A percentile compares a stretch with the other conserved stretches of the same genome.
Conservation (phyloP, 2,888 invertebrate genomes). For the Eremobia ochroleuca region DNA sequence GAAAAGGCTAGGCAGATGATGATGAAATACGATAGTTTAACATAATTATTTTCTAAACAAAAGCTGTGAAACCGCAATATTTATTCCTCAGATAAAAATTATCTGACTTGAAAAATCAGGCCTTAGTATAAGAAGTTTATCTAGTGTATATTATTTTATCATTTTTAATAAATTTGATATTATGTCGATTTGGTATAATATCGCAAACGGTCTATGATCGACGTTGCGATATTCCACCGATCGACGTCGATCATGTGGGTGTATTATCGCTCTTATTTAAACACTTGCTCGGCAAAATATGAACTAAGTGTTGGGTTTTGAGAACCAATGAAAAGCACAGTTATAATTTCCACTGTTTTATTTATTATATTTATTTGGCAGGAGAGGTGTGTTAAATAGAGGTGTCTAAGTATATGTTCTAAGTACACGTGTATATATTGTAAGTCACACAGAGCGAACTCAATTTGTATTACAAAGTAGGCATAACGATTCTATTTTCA, state of each 20-base stretch:
- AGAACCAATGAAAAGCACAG: too few species aligned
- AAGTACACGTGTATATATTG: too few species aligned
- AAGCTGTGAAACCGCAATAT: background rate
- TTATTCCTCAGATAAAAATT: background rate
- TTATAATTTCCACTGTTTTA: too few species aligned
- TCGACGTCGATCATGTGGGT: background rate
- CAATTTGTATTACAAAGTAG: conserved; percentile 2
- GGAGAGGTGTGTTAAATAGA: too few species aligned
- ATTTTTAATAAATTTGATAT: background rate
- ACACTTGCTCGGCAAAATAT: background rate
- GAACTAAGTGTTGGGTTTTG: too few species aligned
- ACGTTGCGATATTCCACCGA: background rate
- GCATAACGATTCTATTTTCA: conserved; percentile 34
- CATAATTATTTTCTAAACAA: background rate
- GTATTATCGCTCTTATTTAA: background rate
- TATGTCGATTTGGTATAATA: background rate
- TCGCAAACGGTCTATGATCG: background rate
- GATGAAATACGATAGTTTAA: too few species aligned
- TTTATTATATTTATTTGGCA: too few species aligned
- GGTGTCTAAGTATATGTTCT: too few species aligned
- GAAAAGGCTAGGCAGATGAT: too few species aligned
- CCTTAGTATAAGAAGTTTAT: background rate
- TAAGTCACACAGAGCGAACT: background rate
- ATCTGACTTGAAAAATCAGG: background rate
- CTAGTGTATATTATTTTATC: background rate